Evolutionary conservation across 2,113 vertebrate species (phyloP), one percentile per base, ranked within the genome.

Genomic region (Corythornis vintsioides): DNA sequence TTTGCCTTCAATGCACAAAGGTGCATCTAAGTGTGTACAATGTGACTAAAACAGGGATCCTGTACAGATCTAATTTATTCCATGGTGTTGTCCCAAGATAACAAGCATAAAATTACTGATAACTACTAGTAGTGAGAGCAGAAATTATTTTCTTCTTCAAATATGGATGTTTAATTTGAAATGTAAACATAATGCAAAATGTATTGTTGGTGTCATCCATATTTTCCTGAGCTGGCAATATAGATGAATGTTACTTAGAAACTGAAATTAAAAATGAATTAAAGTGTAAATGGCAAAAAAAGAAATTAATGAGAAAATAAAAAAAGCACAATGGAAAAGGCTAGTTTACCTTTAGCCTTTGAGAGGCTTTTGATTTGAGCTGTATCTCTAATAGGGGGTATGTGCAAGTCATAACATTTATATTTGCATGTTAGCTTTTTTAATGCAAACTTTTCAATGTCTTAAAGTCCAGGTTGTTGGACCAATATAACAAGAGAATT

Each of bases 221-320:
- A 43, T 84, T 92, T 84, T 86, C 26, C 43, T 64, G 40, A 86
- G 57, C 8, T 92, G 71, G 48, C 56, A 52, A 4, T 93, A 83
- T 86, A 75, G 74, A 38, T 81, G 56, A 74, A 88, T 88, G 59
- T 67, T 93, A 38, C 80, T 90, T 90, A 64, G 84, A 86, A 90
- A 75, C 72, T 75, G n/a, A 50, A 89, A 50, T 82, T 86, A 78
- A 67, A 71, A 90, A 82, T 76, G 42, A 85, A 85, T 43, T 31
- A 95, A 92, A 86, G 85, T 9, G 40, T 89, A 63, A 35, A 25
- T 65, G 82, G 65, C 73, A 66, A 71, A 76, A 76, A 80, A 80
- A 79, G n/a, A 93, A 95, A 96, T 89, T 93, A 91, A 95, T 93
- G 89, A 89, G 67, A 80, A 91, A 94, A 96, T 94, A 94, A 96